A percentile compares a stretch with the other conserved stretches of the same genome.
Evolutionary conservation across 2,888 invertebrate genomes (phyloP).

Genomic region (Tinea semifulvella): DNA sequence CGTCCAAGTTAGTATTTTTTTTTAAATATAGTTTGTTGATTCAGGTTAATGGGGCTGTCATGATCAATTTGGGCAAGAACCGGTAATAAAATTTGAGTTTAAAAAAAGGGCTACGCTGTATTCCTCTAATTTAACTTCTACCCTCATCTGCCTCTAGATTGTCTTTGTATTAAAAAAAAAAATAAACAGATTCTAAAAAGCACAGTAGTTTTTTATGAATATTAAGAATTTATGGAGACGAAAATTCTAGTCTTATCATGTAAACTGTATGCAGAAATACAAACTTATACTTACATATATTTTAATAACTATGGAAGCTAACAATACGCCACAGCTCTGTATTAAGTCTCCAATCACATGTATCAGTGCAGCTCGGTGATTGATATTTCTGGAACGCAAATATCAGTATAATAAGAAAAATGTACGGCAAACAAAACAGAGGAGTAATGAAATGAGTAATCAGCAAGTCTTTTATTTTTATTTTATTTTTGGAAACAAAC

Average conservation of each 20-base stretch:
- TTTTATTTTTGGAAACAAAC: too few species aligned
- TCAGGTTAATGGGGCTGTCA: too few species aligned
- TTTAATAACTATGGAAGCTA: conserved; percentile 85
- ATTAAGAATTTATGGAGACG: neutral
- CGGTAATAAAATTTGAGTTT: too few species aligned
- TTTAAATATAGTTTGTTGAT: too few species aligned
- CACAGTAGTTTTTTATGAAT: neutral
- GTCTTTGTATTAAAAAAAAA: neutral
- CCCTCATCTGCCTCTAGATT: neutral
- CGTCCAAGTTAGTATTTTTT: too few species aligned
- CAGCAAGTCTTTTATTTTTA: too few species aligned
- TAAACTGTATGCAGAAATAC: conserved; percentile 6
- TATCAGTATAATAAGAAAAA: too few species aligned
- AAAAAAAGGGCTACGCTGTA: too few species aligned
- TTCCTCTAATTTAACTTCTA: neutral
- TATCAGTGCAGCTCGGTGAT: conserved; percentile 86
- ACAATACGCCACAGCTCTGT: conserved; percentile 87
- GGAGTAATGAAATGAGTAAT: too few species aligned
- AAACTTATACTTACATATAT: conserved; percentile 71
- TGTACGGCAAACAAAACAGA: too few species aligned
- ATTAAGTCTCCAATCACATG: conserved; percentile 90
- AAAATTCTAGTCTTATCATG: neutral
- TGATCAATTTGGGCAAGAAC: too few species aligned
- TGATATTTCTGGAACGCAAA: conserved; percentile 68
- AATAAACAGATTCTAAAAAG: neutral